phyloP scores from a whole-genome alignment of 1,140 invertebrate species.

The Drosophila sturtevanti region DNA sequence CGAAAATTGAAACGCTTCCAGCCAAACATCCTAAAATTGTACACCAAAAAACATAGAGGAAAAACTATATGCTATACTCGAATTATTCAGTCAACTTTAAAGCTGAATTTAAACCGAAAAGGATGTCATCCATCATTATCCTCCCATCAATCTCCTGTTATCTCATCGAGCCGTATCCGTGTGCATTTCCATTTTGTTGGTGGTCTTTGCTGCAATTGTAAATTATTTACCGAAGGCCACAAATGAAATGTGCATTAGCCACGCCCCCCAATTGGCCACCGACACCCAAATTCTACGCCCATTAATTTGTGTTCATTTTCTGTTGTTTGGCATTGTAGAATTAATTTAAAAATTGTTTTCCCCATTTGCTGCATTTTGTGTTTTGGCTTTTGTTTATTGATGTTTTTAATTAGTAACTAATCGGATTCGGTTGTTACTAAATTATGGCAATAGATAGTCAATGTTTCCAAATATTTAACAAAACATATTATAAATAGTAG shows the following conservation, averaged over 20 bases:
- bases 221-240: conserved; percentile 51
- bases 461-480: neutral
- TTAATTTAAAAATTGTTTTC: conserved; percentile 33
- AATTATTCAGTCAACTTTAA: neutral
- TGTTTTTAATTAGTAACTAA: conserved; percentile 35
- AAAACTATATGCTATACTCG: neutral
- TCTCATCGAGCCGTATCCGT: neutral
- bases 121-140: conserved; percentile 2
- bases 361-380: conserved; percentile 5
- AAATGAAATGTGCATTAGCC: conserved; percentile 29
- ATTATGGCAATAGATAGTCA: neutral
- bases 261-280: neutral
- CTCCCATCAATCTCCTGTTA: neutral
- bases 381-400: conserved; percentile 30
- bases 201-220: conserved; percentile 13
- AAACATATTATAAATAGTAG: neutral
- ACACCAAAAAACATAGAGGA: too few species aligned
- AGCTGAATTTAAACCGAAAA: neutral
- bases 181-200: conserved; percentile 17
- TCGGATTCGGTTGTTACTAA: conserved; percentile 6
- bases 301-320: neutral
- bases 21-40: neutral
- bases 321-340: conserved; percentile 21
- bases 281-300: neutral
- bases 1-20: neutral